Percentiles rank a stretch among this genome's conserved stretches.
Conservation (phyloP, 2,113 vertebrate species). For the Craseonycteris thonglongyai region DNA sequence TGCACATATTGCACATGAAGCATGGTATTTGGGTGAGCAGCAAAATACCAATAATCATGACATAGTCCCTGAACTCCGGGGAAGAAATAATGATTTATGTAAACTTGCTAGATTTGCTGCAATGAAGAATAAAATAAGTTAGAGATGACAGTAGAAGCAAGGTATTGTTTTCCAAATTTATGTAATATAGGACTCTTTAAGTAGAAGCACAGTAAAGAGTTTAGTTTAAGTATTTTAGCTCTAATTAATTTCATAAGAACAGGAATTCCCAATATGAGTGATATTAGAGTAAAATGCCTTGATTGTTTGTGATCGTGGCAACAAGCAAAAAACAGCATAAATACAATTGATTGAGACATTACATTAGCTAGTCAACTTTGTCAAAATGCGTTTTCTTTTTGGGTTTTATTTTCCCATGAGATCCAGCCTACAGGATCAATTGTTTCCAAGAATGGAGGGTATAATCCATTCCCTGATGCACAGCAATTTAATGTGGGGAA, state of each 20-base stretch:
- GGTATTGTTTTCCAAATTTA: neutral
- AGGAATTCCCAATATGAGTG: neutral
- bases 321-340: neutral
- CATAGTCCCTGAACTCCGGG: neutral
- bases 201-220: neutral
- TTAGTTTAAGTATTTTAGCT: neutral
- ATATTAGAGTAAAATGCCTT: neutral
- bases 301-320: neutral
- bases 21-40: neutral
- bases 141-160: neutral
- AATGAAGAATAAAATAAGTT: neutral
- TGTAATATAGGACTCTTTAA: neutral
- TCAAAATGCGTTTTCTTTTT: constrained; percentile 25
- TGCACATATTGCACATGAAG: neutral
- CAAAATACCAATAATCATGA: neutral
- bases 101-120: neutral
- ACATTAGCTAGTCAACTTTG: neutral
- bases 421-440: neutral
- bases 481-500: neutral
- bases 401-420: neutral
- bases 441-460: neutral
- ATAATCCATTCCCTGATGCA: neutral
- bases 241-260: neutral
- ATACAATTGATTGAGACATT: neutral
- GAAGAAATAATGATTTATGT: neutral